phyloP scores from a whole-genome alignment of 2,888 invertebrate species.

The Lochmaea crataegi region DNA sequence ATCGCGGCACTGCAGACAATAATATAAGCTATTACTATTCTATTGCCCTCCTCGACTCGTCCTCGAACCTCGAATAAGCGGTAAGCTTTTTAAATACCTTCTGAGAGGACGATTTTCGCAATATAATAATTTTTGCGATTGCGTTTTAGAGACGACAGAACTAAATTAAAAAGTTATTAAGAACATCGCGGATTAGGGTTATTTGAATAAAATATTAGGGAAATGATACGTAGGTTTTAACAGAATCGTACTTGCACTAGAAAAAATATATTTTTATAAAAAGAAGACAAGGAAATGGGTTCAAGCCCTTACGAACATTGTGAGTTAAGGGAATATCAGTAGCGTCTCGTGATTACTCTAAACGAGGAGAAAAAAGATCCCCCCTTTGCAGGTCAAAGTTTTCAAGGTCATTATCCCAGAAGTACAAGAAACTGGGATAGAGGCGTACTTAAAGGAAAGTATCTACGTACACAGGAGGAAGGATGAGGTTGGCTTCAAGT shows the following conservation, averaged over 20 bases:
- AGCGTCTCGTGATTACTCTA: too few relatives aligned
- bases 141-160: slow-evolving; percentile 54
- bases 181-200: slow-evolving; percentile 40
- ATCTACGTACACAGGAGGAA: too few relatives aligned
- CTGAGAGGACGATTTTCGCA: slow-evolving; percentile 51
- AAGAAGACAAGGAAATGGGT: too few relatives aligned
- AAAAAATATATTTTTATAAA: too few relatives aligned
- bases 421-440: too few relatives aligned
- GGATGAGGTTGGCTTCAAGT: too few relatives aligned
- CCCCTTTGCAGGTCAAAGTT: too few relatives aligned
- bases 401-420: too few relatives aligned
- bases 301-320: too few relatives aligned
- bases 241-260: not conserved
- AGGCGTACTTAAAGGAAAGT: too few relatives aligned
- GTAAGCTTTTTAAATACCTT: slow-evolving; percentile 60
- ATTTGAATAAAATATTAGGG: slow-evolving; percentile 38
- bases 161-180: slow-evolving; percentile 59
- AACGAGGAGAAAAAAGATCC: too few relatives aligned
- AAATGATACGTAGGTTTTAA: slow-evolving; percentile 15
- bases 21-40: slow-evolving; percentile 64
- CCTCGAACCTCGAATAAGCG: slow-evolving; percentile 55
- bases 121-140: slow-evolving; percentile 61
- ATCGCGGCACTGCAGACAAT: slow-evolving; percentile 62
- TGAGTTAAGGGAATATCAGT: too few relatives aligned
- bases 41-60: slow-evolving; percentile 59